phyloP scores from a whole-genome alignment of 2,797 vertebrate species.

The Rousettus madagascariensis region DNA sequence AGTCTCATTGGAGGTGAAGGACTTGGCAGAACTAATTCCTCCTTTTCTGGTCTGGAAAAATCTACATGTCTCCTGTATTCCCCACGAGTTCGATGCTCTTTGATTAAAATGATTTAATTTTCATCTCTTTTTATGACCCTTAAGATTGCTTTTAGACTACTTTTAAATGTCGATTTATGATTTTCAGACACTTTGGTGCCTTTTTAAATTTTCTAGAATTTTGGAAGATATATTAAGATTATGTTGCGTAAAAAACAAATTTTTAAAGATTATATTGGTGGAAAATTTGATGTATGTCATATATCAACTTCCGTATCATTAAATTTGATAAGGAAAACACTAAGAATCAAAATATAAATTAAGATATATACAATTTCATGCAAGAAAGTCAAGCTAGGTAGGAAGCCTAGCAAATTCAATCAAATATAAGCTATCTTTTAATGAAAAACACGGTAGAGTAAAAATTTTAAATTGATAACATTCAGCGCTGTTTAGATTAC shows the following conservation, averaged over 20 bases:
- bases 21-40: not conserved
- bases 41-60: not conserved
- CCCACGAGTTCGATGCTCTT: not conserved
- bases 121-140: not conserved
- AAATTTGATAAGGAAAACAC: not conserved
- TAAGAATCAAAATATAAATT: not conserved
- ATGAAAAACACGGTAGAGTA: not conserved
- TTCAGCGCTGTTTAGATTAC: not conserved
- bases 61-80: not conserved
- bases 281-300: not conserved
- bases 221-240: not conserved
- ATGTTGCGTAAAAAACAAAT: not conserved
- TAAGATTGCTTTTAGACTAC: no score
- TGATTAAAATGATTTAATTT: not conserved
- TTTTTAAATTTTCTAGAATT: conserved; percentile 8
- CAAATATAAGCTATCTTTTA: not conserved
- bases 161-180: no score
- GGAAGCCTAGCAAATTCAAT: not conserved
- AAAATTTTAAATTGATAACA: not conserved
- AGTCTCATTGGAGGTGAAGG: not conserved
- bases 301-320: not conserved
- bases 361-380: not conserved
- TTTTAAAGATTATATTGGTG: not conserved
- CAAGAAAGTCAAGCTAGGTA: not conserved
- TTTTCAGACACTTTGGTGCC: not conserved